Evolutionary conservation across 2,888 invertebrate species (phyloP).

Genomic region (Acleris emargana): DNA sequence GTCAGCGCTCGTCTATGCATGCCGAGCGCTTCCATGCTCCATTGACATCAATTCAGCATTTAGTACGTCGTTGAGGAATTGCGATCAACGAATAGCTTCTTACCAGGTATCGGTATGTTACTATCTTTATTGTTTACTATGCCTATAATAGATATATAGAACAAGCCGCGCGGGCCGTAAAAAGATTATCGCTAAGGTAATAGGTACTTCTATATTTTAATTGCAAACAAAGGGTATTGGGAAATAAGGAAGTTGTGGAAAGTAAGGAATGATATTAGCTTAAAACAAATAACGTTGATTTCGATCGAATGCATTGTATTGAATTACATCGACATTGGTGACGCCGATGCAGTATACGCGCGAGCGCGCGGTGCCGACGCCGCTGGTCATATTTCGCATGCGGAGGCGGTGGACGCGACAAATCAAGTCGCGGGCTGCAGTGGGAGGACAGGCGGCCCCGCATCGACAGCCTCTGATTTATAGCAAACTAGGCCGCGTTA

Average conservation of each 20-base stretch:
- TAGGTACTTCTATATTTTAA: neutral
- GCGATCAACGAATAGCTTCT: conserved; percentile 17
- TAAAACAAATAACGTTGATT: neutral
- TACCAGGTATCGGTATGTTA: conserved; percentile 14
- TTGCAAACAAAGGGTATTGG: too few species aligned
- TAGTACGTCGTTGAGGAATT: conserved; percentile 1
- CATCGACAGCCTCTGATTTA: conserved; percentile 82
- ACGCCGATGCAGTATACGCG: conserved; percentile 9
- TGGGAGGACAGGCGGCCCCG: conserved; percentile 68
- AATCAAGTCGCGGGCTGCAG: conserved; percentile 76
- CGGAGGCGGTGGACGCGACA: conserved; percentile 77
- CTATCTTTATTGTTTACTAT: neutral
- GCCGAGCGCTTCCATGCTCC: conserved; percentile 31
- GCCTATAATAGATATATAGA: too few species aligned
- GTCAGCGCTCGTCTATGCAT: conserved; percentile 62
- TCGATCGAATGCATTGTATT: conserved; percentile 1
- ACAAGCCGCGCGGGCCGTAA: neutral
- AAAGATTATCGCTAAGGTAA: neutral
- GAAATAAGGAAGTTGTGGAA: too few species aligned
- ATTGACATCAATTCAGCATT: conserved; percentile 33
- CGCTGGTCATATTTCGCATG: conserved; percentile 54
- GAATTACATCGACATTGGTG: conserved; percentile 8
- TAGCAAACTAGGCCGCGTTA: conserved; percentile 65
- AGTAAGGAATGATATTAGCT: neutral
- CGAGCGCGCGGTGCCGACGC: conserved; percentile 39